These are phyloP conservation scores for Coelopa pilipes DNA, from an alignment of 2,888 invertebrate species.

Conservation along the genomic window DNA sequence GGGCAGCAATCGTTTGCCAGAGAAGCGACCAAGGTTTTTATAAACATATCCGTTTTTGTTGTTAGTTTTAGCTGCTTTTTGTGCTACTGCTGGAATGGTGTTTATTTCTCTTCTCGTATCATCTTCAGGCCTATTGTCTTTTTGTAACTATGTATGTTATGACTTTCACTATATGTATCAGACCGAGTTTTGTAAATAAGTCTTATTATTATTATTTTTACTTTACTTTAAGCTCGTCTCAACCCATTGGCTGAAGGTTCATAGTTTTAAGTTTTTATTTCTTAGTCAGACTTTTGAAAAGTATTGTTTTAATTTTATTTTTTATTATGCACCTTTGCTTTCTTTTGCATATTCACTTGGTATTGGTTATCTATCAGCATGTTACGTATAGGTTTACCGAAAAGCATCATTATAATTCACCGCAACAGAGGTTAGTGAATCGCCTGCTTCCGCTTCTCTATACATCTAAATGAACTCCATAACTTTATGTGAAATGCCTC, in stretches of 20 bases:
- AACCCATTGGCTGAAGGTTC: too few relatives aligned
- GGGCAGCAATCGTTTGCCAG: constrained; percentile 87
- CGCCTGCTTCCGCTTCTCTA: constrained; percentile 1
- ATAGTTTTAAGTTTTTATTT: constrained; percentile 16
- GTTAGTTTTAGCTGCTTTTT: background rate
- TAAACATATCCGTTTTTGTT: constrained; percentile 45
- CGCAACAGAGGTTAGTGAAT: constrained; percentile 64
- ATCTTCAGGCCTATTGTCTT: background rate
- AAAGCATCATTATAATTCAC: constrained; percentile 64
- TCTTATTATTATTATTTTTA: too few relatives aligned
- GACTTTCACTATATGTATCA: background rate
- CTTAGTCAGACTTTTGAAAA: constrained; percentile 13
- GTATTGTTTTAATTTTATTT: constrained; percentile 24
- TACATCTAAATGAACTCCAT: constrained; percentile 24
- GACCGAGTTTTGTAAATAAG: too few relatives aligned
- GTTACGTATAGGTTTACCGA: constrained; percentile 66
- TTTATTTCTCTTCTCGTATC: constrained; percentile 38
- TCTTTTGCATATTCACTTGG: constrained; percentile 57
- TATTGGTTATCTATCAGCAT: constrained; percentile 68
- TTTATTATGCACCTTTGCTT: constrained; percentile 39
- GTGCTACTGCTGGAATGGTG: constrained; percentile 22
- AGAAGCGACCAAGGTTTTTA: constrained; percentile 83
- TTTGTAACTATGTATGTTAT: background rate
- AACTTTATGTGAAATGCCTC: constrained; percentile 9
- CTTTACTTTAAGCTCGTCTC: too few relatives aligned